Evolutionary conservation across 2,888 invertebrate species (phyloP), one percentile per base, ranked within the genome.

Genomic region (Cactoblastis cactorum): DNA sequence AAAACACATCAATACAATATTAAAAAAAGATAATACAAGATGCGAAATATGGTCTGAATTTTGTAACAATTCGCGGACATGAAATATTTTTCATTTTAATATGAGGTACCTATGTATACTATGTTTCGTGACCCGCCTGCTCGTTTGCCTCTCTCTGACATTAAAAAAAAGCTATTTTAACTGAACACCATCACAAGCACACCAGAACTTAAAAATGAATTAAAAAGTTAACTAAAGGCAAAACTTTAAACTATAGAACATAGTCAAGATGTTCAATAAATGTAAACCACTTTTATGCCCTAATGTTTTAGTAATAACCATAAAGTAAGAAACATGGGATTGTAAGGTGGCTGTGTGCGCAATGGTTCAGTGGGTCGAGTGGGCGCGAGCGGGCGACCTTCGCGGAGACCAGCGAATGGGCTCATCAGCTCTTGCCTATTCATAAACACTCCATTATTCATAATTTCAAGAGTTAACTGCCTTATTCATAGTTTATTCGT

Each of bases 331-430:
- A 19, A 41, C 15, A 41, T 49, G 19, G 33, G 12, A 49, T 49
- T 49, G 33, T 19, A 41, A 33, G 47, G 41, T 41, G 35, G 22
- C 18, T 45, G 38, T 49, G 38, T 52, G 17, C 2, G 41, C 19
- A 52, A 52, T 53, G 49, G 50, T 48, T 50, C 24, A 28, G 39
- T n/a, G 45, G 45, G 39, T 37, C 35, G 75, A 77, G 71, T 76
- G 75, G 71, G 74, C 71, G 69, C 65, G 69, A 77, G 74, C 68
- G 79, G 82, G 53, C 73, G 85, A 77, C 86, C 86, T 86, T 86
- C 81, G 66, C 56, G 56, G 65, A 71, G 69, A 75, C 62, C 69
- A 63, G 79, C 79, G 79, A 84, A 77, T 74, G 80, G 77, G 74
- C 77, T 79, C 83, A 79, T 84, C 83, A 77, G 71, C 71, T 18